Base-by-base conservation (phyloP, 2,888 invertebrate species). In the Cheilosia variabilis region DNA sequence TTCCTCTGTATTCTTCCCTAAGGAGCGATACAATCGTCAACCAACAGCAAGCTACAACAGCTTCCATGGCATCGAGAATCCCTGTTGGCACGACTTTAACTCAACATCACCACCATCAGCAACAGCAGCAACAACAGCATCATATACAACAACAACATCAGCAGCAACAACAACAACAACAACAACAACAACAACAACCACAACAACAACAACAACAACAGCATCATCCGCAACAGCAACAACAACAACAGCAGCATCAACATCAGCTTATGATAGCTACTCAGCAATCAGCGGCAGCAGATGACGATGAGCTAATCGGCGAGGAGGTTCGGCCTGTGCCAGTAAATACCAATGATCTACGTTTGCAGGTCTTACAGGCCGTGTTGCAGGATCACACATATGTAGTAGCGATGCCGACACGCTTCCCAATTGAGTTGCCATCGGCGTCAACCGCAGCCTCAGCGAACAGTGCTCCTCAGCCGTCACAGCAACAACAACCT, bases 351-450 rank as follows among this genome's bases (percentile, higher is more conserved):
- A 90, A 90, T 52, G 92, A 92, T 86, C 60, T 90, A 41, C 90
- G 91, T 17, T 60, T 92, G 69, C 91, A 91, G 79, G 90, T 90
- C 50, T 62, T 92, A 34, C 91, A 92, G 87, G 91, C 92, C 19
- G 90, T 92, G 4, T 88, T 91, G 79, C 91, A 91, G 81, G 92
- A 92, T 90, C 92, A 92, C 52, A 92, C 92, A 0, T 92, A 92
- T 82, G 92, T 90, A 4, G 89, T 89, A 76, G 87, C 90, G 1
- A 89, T 89, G 89, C 89, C 90, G n/a, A 87, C 89, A 52, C 87
- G 88, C 27, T 87, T 89, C 24, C 88, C 86, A 34, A 81, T 72
- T 50, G 89, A 88, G 24, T n/a, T 88, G 58, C 62, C 89, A 80
- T 5, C 88, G 72, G 4, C 80, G 66, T 31, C 69, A 57, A 41